Percentiles rank a stretch among this genome's conserved stretches.
phyloP scores from a whole-genome alignment of 1,140 invertebrate species.

The Lerema accius region DNA sequence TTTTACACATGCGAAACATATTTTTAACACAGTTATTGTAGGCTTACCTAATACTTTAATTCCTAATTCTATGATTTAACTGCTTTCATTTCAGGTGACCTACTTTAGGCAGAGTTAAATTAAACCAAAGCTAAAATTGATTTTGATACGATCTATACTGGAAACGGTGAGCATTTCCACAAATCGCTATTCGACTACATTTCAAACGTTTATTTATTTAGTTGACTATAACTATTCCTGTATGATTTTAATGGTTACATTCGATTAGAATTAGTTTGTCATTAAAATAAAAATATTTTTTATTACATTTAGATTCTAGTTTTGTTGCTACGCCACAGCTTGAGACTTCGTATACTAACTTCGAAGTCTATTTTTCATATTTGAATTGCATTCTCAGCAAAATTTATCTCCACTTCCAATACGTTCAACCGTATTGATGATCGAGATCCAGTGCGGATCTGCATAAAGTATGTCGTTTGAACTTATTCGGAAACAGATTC shows the following conservation, averaged over 20 bases:
- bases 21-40: too few species aligned
- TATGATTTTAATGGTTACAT: too few species aligned
- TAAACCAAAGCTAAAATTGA: conserved; percentile 18
- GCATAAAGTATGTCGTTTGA: conserved; percentile 1
- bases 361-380: background rate
- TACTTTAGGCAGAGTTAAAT: conserved; percentile 1
- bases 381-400: background rate
- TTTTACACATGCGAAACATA: too few species aligned
- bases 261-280: too few species aligned
- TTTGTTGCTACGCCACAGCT: background rate
- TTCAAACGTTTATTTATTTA: too few species aligned
- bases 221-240: too few species aligned
- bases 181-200: conserved; percentile 5
- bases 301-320: too few species aligned
- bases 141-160: conserved; percentile 17
- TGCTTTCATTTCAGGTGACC: background rate
- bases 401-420: background rate
- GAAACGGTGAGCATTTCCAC: conserved; percentile 7
- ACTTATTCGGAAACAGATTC: background rate
- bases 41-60: too few species aligned
- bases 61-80: too few species aligned
- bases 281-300: too few species aligned
- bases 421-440: background rate
- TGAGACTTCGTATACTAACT: background rate
- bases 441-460: background rate